Evolutionary conservation across 2,888 invertebrate genomes (phyloP).

Genomic region (Drosophila nigricruria): DNA sequence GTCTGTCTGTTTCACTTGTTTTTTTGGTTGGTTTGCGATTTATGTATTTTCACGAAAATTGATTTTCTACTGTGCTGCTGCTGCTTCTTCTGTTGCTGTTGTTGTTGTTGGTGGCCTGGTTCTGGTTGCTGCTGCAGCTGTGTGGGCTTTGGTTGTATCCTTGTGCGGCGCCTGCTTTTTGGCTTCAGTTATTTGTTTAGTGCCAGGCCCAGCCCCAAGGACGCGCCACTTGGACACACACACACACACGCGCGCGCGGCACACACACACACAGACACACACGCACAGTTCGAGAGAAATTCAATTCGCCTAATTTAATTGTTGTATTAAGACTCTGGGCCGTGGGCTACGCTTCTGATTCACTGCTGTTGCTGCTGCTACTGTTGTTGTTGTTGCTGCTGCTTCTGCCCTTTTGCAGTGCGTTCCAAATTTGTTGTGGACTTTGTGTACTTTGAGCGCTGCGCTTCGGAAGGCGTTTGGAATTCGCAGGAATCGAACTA

Average conservation of each 20-base stretch:
- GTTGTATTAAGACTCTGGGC: constrained; percentile 13
- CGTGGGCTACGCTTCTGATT: constrained; percentile 10
- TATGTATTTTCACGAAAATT: constrained; percentile 68
- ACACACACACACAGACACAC: constrained; percentile 34
- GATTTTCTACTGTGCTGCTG: constrained; percentile 57
- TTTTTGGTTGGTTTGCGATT: constrained; percentile 47
- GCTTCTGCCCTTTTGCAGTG: constrained; percentile 33
- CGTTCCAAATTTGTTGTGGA: constrained; percentile 57
- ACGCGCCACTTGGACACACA: constrained; percentile 66
- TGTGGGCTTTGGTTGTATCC: constrained; percentile 23
- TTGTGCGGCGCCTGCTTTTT: constrained; percentile 57
- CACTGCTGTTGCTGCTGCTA: constrained; percentile 13
- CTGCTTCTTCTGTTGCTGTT: constrained; percentile 47
- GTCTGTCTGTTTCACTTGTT: constrained; percentile 43
- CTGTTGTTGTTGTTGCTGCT: constrained; percentile 8
- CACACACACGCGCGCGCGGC: constrained; percentile 24
- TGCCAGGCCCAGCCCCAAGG: constrained; percentile 62
- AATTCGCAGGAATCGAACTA: constrained; percentile 66
- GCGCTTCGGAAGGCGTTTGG: constrained; percentile 51
- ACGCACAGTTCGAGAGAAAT: constrained; percentile 29
- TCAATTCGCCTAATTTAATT: constrained; percentile 38
- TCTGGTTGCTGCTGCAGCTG: constrained; percentile 39
- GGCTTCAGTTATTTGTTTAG: constrained; percentile 45
- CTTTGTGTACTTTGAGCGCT: constrained; percentile 35
- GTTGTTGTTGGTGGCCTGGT: constrained; percentile 59